Percentiles rank a stretch among this genome's conserved stretches.
These are phyloP conservation scores for Tenrec ecaudatus DNA, from an alignment of 2,113 vertebrate genomes.

Conservation along the genomic window DNA sequence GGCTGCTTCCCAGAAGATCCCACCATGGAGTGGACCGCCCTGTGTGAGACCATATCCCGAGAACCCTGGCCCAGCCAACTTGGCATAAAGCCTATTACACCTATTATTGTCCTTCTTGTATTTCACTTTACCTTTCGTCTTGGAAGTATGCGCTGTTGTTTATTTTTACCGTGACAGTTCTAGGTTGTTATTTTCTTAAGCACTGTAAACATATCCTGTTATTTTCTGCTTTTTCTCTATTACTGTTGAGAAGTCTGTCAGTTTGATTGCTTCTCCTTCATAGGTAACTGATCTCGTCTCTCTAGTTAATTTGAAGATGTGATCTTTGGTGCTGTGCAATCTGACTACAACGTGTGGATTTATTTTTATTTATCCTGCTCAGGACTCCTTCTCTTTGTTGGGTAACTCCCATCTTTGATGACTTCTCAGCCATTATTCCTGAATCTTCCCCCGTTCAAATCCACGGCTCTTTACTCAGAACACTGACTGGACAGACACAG, in stretches of 20 bases:
- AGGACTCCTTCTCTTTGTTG: neutral
- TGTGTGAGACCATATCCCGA: no score
- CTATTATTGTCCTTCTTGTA: neutral
- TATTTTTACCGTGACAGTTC: no score
- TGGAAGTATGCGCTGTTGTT: neutral
- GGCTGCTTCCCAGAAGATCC: no score
- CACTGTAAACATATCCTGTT: neutral
- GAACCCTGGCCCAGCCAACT: no score
- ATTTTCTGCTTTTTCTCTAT: neutral
- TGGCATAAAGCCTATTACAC: no score
- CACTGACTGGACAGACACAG: no score
- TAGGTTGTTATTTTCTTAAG: neutral
- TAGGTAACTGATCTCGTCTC: neutral
- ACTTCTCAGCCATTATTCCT: neutral
- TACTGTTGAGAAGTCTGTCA: neutral
- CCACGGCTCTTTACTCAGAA: no score
- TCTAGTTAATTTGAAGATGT: neutral
- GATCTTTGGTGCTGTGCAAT: neutral
- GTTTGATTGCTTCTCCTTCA: neutral
- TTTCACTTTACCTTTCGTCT: neutral
- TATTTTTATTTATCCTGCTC: neutral
- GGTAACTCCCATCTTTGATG: neutral
- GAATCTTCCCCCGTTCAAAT: neutral
- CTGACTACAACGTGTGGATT: neutral
- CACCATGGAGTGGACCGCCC: no score